Base-by-base conservation (phyloP, 2,888 invertebrate genomes). In the Dicyrtomina minuta region DNA sequence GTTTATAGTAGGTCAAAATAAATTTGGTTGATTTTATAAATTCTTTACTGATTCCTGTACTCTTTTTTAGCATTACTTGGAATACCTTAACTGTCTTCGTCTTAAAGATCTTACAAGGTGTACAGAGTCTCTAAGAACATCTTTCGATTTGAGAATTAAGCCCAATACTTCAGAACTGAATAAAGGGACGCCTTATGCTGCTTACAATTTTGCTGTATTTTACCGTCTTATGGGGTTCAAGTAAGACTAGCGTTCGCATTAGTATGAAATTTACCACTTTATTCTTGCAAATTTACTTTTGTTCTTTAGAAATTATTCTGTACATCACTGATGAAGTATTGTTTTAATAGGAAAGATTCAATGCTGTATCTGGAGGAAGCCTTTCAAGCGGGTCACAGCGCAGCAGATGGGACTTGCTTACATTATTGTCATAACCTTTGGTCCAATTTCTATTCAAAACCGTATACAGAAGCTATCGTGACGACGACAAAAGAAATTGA, bases 11-110 rank as follows among this genome's bases (percentile, higher is more conserved):
- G n/a, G n/a, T n/a, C n/a, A n/a, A n/a, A n/a, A n/a, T n/a, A n/a
- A n/a, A n/a, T n/a, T n/a, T n/a, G n/a, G n/a, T n/a, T n/a, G n/a
- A n/a, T n/a, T n/a, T n/a, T n/a, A n/a, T n/a, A n/a, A n/a, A n/a
- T n/a, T n/a, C n/a, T n/a, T n/a, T n/a, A n/a, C n/a, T n/a, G n/a
- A n/a, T 49, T 62, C 68, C 60, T 68, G 68, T 33, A 69, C 68
- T 68, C 68, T 66, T 74, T 86, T 87, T 72, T 83, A 92, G 92
- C 93, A 96, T 84, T 96, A 91, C 80, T 85, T 96, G 49, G 92
- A 91, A 79, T 96, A 93, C 81, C 84, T 96, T 80, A 96, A 96
- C 82, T 92, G 90, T 80, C 83, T 96, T 72, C 85, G 96, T 24
- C 88, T 92, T 51, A 90, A 90, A 78, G 96, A 96, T 56, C 59